Evolutionary conservation across 2,797 vertebrate species (phyloP).

Genomic region (Clamator glandarius): DNA sequence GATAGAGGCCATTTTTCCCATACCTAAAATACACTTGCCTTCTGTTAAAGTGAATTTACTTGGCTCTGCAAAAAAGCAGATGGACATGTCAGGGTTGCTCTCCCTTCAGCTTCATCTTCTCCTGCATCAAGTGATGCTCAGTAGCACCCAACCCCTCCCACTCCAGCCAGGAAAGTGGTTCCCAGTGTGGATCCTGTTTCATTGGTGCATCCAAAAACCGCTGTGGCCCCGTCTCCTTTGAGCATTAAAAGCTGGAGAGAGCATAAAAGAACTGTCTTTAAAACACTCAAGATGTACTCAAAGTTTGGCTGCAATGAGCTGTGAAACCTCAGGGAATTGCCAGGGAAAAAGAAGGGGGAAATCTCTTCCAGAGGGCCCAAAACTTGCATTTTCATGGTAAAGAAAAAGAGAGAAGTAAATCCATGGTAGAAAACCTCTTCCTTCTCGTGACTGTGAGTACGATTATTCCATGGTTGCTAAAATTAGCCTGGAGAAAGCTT

Average conservation of each 20-base stretch:
- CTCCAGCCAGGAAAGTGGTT: accelerated
- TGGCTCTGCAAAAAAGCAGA: background rate
- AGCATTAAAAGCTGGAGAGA: background rate
- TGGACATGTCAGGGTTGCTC: accelerated
- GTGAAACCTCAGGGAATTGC: constrained; percentile 44
- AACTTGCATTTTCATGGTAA: background rate
- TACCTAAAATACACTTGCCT: background rate
- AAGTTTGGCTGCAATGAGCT: constrained; percentile 14
- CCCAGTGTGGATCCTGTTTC: accelerated
- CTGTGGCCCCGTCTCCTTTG: accelerated
- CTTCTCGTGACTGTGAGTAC: background rate
- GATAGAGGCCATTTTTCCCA: background rate
- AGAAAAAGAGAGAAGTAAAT: background rate
- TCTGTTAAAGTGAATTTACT: background rate
- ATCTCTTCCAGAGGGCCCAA: constrained; percentile 18
- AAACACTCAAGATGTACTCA: constrained; percentile 4
- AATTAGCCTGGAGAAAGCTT: background rate
- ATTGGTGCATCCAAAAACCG: background rate
- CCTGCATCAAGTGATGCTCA: background rate
- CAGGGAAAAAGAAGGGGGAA: background rate
- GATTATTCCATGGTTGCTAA: background rate
- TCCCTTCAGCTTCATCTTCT: background rate
- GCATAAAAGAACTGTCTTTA: background rate
- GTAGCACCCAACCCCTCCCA: background rate
- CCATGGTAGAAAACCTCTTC: background rate